These are phyloP conservation scores for Galeopterus variegatus DNA, from an alignment of 2,113 vertebrate genomes.

Conservation along the genomic window DNA sequence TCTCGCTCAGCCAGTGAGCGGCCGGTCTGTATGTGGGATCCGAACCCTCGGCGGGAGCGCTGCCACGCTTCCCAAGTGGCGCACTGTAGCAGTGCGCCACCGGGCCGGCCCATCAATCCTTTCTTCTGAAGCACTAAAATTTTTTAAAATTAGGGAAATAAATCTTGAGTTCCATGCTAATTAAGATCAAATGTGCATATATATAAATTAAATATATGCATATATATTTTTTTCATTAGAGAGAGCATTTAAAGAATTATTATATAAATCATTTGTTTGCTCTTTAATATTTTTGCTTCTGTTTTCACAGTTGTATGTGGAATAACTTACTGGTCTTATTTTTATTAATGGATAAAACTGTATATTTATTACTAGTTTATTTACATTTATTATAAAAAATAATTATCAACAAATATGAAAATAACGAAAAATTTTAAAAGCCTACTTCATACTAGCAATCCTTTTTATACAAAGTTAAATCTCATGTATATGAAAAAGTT, in stretches of 20 bases:
- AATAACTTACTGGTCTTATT: background rate
- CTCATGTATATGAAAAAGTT: background rate
- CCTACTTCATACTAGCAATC: background rate
- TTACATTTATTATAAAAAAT: background rate
- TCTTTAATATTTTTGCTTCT: background rate
- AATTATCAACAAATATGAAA: conserved; percentile 24
- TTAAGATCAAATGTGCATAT: conserved; percentile 28
- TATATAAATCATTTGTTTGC: background rate
- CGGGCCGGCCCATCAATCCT: too few relatives aligned
- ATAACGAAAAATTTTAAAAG: background rate
- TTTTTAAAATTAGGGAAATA: background rate
- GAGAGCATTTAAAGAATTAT: background rate
- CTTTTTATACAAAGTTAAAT: background rate
- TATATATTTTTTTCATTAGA: too few relatives aligned
- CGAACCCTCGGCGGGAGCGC: too few relatives aligned
- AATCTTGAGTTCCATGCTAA: background rate
- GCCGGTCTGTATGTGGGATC: too few relatives aligned
- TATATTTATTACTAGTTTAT: conserved; percentile 56
- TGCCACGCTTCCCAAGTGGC: too few relatives aligned
- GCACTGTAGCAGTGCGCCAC: too few relatives aligned
- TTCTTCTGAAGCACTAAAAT: background rate
- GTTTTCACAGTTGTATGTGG: background rate
- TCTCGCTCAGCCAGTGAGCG: too few relatives aligned
- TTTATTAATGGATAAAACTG: background rate
- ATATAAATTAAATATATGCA: too few relatives aligned